Conservation (phyloP, 1,140 invertebrate genomes). For the Lucilia cuprina region DNA sequence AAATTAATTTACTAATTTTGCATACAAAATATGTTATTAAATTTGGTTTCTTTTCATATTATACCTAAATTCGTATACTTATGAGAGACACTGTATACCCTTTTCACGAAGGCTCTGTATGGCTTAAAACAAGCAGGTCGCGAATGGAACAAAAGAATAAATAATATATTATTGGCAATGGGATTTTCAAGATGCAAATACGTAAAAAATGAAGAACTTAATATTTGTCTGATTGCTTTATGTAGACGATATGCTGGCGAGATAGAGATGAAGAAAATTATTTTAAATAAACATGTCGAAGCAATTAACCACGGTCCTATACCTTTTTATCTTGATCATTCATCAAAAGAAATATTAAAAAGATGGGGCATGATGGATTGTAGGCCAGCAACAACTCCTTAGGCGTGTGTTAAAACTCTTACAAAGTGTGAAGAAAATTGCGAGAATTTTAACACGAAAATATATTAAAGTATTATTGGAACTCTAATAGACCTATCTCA, state of each 20-base stretch:
- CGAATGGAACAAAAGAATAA: slow-evolving; percentile 51
- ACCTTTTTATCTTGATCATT: neutral
- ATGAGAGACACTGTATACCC: too few species aligned
- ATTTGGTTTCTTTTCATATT: too few species aligned
- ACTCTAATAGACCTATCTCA: neutral
- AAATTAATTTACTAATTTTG: too few species aligned
- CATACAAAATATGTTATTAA: too few species aligned
- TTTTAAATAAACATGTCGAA: slow-evolving; percentile 7
- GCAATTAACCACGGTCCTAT: slow-evolving; percentile 4
- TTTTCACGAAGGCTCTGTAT: slow-evolving; percentile 51
- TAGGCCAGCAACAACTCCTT: slow-evolving; percentile 8
- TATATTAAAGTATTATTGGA: slow-evolving; percentile 22
- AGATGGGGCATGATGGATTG: slow-evolving; percentile 1
- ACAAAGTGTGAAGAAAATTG: slow-evolving; percentile 20
- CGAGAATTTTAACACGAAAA: neutral
- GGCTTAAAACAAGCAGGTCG: slow-evolving; percentile 54
- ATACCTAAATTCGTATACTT: too few species aligned
- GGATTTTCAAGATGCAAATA: slow-evolving; percentile 32
- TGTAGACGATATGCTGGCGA: slow-evolving; percentile 38
- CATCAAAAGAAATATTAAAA: neutral
- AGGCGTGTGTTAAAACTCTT: neutral
- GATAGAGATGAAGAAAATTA: slow-evolving; percentile 14
- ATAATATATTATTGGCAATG: slow-evolving; percentile 38
- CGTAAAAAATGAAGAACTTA: neutral
- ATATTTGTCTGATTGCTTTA: slow-evolving; percentile 23